A percentile compares a stretch with the other conserved stretches of the same genome.
Evolutionary conservation across 2,888 invertebrate genomes (phyloP).

Genomic region (Polydrusus cervinus): DNA sequence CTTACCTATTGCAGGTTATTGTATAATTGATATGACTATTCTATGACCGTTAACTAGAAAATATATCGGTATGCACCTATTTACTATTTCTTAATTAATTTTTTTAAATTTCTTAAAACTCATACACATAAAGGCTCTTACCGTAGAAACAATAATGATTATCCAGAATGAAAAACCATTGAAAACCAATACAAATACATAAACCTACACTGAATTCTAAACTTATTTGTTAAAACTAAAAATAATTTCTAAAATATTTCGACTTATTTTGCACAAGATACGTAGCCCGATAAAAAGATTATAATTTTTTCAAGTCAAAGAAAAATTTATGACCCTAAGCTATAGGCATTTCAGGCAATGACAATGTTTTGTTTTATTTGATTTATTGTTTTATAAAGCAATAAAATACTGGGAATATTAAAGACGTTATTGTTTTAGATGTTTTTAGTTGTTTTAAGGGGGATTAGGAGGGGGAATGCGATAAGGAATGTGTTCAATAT

Average conservation of each 20-base stretch:
- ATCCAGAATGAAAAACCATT: too few species aligned
- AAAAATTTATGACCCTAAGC: slow-evolving; percentile 42
- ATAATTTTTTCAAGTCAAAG: slow-evolving; percentile 31
- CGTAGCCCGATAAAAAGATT: slow-evolving; percentile 32
- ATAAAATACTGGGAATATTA: slow-evolving; percentile 28
- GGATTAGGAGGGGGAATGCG: background rate
- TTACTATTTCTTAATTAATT: too few species aligned
- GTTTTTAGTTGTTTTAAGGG: slow-evolving; percentile 4
- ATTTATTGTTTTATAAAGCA: slow-evolving; percentile 40
- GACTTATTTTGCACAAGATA: background rate
- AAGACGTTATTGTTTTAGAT: background rate
- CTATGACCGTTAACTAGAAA: too few species aligned
- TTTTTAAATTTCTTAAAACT: too few species aligned
- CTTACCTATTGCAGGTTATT: too few species aligned
- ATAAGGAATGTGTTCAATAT: too few species aligned
- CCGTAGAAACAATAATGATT: too few species aligned
- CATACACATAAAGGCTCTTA: background rate
- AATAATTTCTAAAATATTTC: background rate
- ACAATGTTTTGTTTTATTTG: slow-evolving; percentile 42
- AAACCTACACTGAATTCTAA: background rate
- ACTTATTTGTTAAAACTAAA: background rate
- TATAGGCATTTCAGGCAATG: slow-evolving; percentile 24
- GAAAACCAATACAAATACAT: background rate
- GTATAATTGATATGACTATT: too few species aligned
- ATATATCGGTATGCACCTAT: too few species aligned